Evolutionary conservation across 37 sponge, comb jelly and placozoan species (phyloP).

Genomic region (Dysidea cf. avara): DNA sequence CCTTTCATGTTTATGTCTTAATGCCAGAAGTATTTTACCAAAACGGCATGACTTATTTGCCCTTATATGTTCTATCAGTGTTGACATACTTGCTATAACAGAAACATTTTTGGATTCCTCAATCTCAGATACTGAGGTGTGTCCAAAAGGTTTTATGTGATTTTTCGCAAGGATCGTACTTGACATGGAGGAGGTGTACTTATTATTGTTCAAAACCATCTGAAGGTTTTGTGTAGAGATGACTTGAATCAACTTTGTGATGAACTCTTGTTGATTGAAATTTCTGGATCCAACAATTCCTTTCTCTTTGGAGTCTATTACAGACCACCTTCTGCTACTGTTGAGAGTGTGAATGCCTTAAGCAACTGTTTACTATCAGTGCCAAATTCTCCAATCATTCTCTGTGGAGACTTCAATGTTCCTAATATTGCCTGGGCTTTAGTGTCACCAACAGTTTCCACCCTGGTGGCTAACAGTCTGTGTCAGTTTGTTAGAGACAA

Average conservation of each 20-base stretch:
- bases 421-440: background rate
- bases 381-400: conserved; percentile 12
- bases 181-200: conserved; percentile 21
- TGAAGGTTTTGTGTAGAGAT: background rate
- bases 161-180: conserved; percentile 11
- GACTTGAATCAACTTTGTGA: conserved; percentile 10
- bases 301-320: conserved; percentile 22
- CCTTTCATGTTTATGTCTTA: background rate
- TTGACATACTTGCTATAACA: conserved; percentile 20
- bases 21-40: conserved; percentile 14
- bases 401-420: conserved; percentile 29
- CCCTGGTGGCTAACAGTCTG: no score
- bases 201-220: background rate
- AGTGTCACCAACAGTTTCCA: background rate
- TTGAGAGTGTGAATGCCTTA: background rate
- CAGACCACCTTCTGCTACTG: conserved; percentile 5
- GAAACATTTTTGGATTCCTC: conserved; percentile 4
- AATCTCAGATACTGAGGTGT: background rate
- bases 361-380: background rate
- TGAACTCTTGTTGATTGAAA: conserved; percentile 37
- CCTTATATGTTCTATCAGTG: background rate
- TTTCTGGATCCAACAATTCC: background rate
- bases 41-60: conserved; percentile 7
- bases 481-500: background rate
- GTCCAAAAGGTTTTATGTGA: background rate